These are phyloP conservation scores for Acleris laterana DNA, from an alignment of 2,888 invertebrate species.

Conservation along the genomic window DNA sequence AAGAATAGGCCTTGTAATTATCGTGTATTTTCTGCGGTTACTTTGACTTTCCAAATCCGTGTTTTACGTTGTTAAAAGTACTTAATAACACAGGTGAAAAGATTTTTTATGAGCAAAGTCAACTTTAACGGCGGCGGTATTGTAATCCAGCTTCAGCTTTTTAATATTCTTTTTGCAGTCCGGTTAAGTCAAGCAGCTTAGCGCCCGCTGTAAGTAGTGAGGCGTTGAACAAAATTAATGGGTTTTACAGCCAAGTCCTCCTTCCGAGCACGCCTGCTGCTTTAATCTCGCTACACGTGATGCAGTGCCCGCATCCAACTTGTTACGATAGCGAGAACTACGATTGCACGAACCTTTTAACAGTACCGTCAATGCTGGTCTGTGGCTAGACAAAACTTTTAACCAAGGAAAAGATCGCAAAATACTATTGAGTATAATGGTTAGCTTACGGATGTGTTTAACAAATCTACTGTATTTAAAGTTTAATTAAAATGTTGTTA, in stretches of 20 bases:
- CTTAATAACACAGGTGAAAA: not conserved
- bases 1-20: too few relatives aligned
- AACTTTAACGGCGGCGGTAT: slow-evolving; percentile 47
- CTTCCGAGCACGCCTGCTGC: slow-evolving; percentile 54
- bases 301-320: slow-evolving; percentile 47
- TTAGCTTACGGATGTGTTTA: too few relatives aligned
- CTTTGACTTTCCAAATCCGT: too few relatives aligned
- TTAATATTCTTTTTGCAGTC: slow-evolving; percentile 60
- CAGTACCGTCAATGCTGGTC: not conserved
- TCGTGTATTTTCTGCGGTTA: too few relatives aligned
- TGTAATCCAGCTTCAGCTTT: slow-evolving; percentile 56
- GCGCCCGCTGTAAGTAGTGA: slow-evolving; percentile 61
- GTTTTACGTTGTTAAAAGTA: too few relatives aligned
- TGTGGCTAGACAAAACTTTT: not conserved
- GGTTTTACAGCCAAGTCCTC: slow-evolving; percentile 52
- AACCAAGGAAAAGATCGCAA: not conserved
- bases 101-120: slow-evolving; percentile 45
- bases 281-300: slow-evolving; percentile 62
- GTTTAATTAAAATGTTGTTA: too few relatives aligned
- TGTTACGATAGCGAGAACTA: slow-evolving; percentile 27
- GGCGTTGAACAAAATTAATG: slow-evolving; percentile 73
- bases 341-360: slow-evolving; percentile 14
- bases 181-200: slow-evolving; percentile 57
- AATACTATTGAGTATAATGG: too few relatives aligned
- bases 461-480: too few relatives aligned